Conservation (phyloP, 2,797 vertebrate species). For the Labeo calbasu region DNA sequence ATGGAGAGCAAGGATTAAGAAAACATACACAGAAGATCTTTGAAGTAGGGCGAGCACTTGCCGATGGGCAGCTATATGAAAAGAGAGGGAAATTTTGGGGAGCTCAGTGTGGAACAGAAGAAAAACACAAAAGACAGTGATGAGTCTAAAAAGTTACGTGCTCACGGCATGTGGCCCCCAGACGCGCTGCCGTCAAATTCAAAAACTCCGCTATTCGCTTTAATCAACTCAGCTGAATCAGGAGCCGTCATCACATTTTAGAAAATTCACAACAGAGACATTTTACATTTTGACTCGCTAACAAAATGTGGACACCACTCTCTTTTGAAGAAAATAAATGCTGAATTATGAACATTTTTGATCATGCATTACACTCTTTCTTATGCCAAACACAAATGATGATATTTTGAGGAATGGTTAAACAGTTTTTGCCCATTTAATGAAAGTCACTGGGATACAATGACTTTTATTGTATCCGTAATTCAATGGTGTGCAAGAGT, state of each 20-base stretch:
- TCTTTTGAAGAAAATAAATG: slow-evolving; percentile 20
- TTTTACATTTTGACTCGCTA: slow-evolving; percentile 9
- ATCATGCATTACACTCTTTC: not conserved
- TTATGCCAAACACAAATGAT: not conserved
- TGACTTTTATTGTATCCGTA: not conserved
- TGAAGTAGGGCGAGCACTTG: slow-evolving; percentile 64
- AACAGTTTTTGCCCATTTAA: not conserved
- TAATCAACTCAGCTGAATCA: slow-evolving; percentile 47
- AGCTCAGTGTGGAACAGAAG: slow-evolving; percentile 43
- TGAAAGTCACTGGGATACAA: not conserved
- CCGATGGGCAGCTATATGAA: slow-evolving; percentile 60
- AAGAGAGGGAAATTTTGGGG: slow-evolving; percentile 62
- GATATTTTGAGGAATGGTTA: not conserved
- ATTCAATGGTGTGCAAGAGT: not conserved
- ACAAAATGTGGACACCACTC: slow-evolving; percentile 2
- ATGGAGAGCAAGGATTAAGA: slow-evolving; percentile 67
- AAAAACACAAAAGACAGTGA: slow-evolving; percentile 55
- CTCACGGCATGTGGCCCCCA: slow-evolving; percentile 47
- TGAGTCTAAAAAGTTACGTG: slow-evolving; percentile 38
- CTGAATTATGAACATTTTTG: not conserved
- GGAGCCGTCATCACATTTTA: slow-evolving; percentile 38
- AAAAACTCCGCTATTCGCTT: slow-evolving; percentile 31
- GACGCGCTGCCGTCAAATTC: slow-evolving; percentile 25
- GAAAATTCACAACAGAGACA: slow-evolving; percentile 44
- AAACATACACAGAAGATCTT: slow-evolving; percentile 67